These are phyloP conservation scores for Zonitis immaculata DNA, from an alignment of 2,888 invertebrate genomes.

Conservation along the genomic window DNA sequence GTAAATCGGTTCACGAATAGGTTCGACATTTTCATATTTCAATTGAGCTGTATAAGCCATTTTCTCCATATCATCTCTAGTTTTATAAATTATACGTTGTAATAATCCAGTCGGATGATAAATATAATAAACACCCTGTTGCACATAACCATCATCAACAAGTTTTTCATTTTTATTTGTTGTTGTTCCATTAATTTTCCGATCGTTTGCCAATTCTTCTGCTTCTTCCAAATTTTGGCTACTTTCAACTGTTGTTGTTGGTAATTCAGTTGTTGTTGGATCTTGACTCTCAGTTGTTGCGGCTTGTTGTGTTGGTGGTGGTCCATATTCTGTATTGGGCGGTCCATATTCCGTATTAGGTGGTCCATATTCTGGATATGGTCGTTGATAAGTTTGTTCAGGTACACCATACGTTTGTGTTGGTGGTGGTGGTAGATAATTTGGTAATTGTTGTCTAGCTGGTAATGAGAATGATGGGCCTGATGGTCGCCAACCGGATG, in stretches of 20 bases:
- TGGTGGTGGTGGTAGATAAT: background rate
- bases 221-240: background rate
- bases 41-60: conserved; percentile 64
- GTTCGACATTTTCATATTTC: conserved; percentile 60
- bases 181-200: background rate
- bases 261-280: conserved; percentile 11
- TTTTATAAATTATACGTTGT: conserved; percentile 59
- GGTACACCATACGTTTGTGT: background rate
- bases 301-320: background rate
- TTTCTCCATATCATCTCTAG: conserved; percentile 51
- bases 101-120: conserved; percentile 60
- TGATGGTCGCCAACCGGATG: conserved; percentile 14
- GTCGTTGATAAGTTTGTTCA: background rate
- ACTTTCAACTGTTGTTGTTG: conserved; percentile 4
- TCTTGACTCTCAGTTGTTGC: conserved; percentile 8
- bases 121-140: conserved; percentile 59
- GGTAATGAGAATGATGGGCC: conserved; percentile 41
- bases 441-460: conserved; percentile 17
- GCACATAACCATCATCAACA: conserved; percentile 8
- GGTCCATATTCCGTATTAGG: conserved; percentile 7
- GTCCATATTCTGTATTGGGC: conserved; percentile 4
- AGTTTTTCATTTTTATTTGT: conserved; percentile 6
- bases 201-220: background rate
- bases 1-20: conserved; percentile 60
- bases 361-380: conserved; percentile 6